Base-by-base conservation (phyloP, 2,888 invertebrate species). In the Creontiades dilutus region DNA sequence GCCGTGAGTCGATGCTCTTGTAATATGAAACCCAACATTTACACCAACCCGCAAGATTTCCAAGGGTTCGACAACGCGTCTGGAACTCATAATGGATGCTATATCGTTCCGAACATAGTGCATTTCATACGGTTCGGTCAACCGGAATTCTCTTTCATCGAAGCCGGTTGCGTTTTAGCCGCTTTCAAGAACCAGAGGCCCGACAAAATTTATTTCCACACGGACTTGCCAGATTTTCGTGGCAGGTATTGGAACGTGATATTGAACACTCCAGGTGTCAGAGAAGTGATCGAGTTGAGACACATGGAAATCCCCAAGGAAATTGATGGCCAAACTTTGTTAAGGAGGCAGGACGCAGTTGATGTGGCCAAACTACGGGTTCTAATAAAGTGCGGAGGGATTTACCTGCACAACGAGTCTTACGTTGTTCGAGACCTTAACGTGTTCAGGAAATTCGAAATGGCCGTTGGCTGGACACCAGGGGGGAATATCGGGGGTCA, bases 371-470 rank as follows among this genome's bases (percentile, higher is more conserved):
- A 91, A 23, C 85, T 93, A 11, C 88, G 91, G 11, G 91, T 93
- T 27, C 90, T 93, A 37, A 92, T 92, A 91, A 82, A 92, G 48
- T 92, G 92, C 89, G 93, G 93, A 13, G 93, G 93, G 7, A 93
- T 93, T 78, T 93, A 92, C 89, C 90, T 93, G 57, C 93, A 92
- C 78, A 92, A 92, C 80, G 93, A 93, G 90, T 91, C 92, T 7
- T 93, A 92, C 91, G 91, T 93, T 16, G 92, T 93, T 9, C 91
- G 92, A 61, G 92, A 91, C 16, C 87, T 93, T 57, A 92, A 93
- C 91, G 23, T 75, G 23, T 93, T 92, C 85, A 91, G 93, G 52
- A 92, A 91, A 81, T 93, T 91, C 86, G 93, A 93, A 91, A 92
- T 93, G 90, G 91, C 92, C 0, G 75, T 93, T 5, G 93, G 92